Percentiles rank a stretch among this genome's conserved stretches.
Evolutionary conservation across 2,797 vertebrate genomes (phyloP).

Genomic region (Tragelaphus oryx): DNA sequence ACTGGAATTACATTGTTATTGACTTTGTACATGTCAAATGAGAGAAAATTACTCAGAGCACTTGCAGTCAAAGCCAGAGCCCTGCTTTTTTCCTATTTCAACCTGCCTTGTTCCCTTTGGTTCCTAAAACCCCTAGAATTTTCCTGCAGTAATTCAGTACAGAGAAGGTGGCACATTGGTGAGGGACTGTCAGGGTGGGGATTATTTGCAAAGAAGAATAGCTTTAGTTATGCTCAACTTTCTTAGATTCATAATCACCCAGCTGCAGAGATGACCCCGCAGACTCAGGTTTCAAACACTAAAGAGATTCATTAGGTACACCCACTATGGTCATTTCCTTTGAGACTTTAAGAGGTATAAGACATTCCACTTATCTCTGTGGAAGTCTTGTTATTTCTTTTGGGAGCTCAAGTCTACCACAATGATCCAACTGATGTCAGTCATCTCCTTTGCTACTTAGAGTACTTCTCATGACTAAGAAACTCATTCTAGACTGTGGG

Average conservation of each 20-base stretch:
- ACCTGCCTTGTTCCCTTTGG: background rate
- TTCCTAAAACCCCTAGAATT: background rate
- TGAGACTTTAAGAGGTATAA: background rate
- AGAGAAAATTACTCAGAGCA: background rate
- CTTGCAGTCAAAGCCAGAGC: background rate
- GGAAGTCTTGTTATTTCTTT: background rate
- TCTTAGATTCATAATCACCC: background rate
- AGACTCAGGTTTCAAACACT: background rate
- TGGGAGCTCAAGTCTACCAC: background rate
- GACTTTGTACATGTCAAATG: background rate
- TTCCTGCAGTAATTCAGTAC: background rate
- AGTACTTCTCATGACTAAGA: background rate
- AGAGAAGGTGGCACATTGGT: background rate
- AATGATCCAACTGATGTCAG: background rate
- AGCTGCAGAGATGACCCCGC: background rate
- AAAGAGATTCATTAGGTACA: background rate
- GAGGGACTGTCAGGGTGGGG: background rate
- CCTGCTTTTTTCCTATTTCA: background rate
- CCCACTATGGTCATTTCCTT: background rate
- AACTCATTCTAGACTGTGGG: background rate
- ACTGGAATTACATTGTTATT: background rate
- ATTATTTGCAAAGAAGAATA: background rate
- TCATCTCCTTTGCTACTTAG: background rate
- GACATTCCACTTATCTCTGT: background rate
- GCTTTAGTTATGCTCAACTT: background rate